Evolutionary conservation across 2,797 vertebrate genomes (phyloP).

Genomic region (Buceros bicornis): DNA sequence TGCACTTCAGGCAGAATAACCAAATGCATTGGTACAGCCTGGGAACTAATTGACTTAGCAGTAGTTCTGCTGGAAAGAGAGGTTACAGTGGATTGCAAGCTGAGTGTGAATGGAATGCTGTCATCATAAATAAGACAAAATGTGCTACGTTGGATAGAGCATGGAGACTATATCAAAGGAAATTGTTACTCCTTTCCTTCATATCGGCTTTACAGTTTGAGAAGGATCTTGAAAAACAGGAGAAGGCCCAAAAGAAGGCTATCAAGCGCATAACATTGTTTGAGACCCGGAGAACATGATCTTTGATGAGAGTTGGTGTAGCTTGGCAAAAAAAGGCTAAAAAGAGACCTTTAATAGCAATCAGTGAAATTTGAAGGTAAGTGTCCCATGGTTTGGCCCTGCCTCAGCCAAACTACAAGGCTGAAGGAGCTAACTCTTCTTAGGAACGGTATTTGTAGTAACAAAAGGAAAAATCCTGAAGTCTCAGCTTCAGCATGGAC

Average conservation of each 20-base stretch:
- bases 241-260: not conserved
- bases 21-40: not conserved
- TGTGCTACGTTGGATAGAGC: not conserved
- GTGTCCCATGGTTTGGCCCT: too few relatives aligned
- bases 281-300: not conserved
- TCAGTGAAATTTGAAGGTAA: not conserved
- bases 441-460: not conserved
- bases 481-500: not conserved
- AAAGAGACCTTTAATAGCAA: not conserved
- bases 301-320: not conserved
- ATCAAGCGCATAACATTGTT: not conserved
- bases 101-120: not conserved
- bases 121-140: not conserved
- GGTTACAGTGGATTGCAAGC: not conserved
- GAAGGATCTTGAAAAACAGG: not conserved
- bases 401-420: not conserved
- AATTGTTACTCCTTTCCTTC: not conserved
- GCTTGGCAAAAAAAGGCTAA: not conserved
- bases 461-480: not conserved
- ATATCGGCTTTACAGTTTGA: not conserved
- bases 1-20: not conserved
- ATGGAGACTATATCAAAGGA: not conserved
- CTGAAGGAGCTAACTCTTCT: not conserved
- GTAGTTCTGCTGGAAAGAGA: not conserved
- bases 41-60: not conserved